Evolutionary conservation across 2,113 vertebrate species (phyloP), one percentile per base, ranked within the genome.

Genomic region (Gymnobelideus leadbeateri): DNA sequence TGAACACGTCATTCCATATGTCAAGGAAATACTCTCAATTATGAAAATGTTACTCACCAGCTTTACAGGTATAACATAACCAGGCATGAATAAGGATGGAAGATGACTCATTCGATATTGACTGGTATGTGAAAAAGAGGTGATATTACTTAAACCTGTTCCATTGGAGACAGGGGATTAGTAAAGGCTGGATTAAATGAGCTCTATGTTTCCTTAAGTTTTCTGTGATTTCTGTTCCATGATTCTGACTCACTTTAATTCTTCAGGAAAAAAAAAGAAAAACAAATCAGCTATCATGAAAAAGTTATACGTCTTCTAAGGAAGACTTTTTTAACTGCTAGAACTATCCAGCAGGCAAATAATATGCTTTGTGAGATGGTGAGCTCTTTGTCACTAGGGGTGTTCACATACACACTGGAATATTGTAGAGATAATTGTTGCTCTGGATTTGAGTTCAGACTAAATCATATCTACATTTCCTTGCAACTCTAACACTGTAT

Each of bases 1-100:
- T 84, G 68, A 84, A 84, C 68, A 84, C 68, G 68, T 84, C 68
- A 84, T 84, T 84, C 68, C 68, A 84, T 84, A 84, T 84, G 89
- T 50, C 89, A 49, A 90, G 89, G 89, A 90, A 51, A 90, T 90
- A 90, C 28, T 90, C 89, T 51, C 89, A 50, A 28, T 31, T 50
- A 47, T 51, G 89, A 90, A 90, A 90, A 47, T 90, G 89, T 90
- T 90, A 51, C 47, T 51, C 89, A 90, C 46, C 68, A 84, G 68
- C n/a, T 84, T 84, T 43, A 84, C n/a, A 84, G 68, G 68, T 84
- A 23, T 84, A 84, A 7, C 68, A 43, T 84, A 84, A 23, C 68
- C 68, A 43, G n/a, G 37, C n/a, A 2, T 43, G 68, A 84, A 68
- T 68, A 68, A 84, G 37, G n/a, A 84, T 7, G n/a, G 37, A 84